These are phyloP conservation scores for Excalfactoria chinensis DNA, from an alignment of 2,113 vertebrate species.

Conservation along the genomic window DNA sequence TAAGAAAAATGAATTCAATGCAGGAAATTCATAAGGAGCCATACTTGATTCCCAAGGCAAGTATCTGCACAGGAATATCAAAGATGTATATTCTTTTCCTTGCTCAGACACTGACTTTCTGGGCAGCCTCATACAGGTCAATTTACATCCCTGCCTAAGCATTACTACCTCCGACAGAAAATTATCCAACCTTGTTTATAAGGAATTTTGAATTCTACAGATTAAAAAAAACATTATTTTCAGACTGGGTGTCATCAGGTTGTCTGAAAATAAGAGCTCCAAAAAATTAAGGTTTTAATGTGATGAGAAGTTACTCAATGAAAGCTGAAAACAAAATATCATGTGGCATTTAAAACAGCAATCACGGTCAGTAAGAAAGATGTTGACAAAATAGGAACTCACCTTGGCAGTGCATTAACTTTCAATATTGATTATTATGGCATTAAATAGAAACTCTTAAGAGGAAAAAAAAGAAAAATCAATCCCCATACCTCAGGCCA, in stretches of 20 bases:
- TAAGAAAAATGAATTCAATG: background rate
- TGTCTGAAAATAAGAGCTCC: background rate
- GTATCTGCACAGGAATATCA: background rate
- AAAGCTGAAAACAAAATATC: background rate
- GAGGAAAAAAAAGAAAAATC: background rate
- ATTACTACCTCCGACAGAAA: background rate
- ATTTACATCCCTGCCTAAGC: background rate
- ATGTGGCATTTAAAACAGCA: background rate
- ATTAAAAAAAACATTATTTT: background rate
- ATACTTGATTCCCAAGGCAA: background rate
- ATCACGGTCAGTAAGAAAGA: background rate
- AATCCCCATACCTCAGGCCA: background rate
- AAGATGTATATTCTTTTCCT: background rate
- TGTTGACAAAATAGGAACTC: background rate
- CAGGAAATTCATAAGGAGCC: background rate
- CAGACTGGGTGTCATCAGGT: background rate
- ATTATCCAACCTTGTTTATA: background rate
- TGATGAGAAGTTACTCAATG: background rate
- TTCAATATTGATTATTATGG: fast-evolving
- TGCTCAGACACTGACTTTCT: background rate
- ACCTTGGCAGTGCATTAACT: background rate
- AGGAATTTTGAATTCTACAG: background rate
- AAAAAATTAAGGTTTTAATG: background rate
- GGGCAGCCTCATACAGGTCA: background rate
- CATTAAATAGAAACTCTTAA: background rate